Conservation (phyloP, 2,113 vertebrate species). For the Micromys minutus region DNA sequence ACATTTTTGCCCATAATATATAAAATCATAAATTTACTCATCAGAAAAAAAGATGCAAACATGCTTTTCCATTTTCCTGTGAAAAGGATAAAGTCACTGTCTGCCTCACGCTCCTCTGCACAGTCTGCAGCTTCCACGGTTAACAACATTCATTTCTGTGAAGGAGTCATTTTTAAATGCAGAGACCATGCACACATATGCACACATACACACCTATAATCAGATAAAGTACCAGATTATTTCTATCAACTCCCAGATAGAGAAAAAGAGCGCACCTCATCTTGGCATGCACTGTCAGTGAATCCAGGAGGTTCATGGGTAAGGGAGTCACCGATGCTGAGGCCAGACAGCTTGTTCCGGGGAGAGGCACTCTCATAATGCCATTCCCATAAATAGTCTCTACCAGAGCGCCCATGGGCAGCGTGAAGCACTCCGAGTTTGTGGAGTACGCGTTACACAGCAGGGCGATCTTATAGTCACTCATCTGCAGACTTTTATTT, state of each 20-base stretch:
- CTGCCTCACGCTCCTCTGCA: conserved; percentile 8
- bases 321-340: conserved; percentile 95
- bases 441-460: conserved; percentile 99
- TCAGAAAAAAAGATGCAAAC: conserved; percentile 13
- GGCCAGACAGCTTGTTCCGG: conserved; percentile 95
- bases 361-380: conserved; percentile 93
- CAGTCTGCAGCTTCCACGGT: conserved; percentile 17
- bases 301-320: conserved; percentile 99
- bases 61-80: not conserved
- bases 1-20: not conserved
- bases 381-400: conserved; percentile 99
- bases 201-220: not conserved
- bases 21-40: not conserved
- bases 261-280: conserved; percentile 91
- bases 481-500: conserved; percentile 97
- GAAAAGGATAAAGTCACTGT: not conserved
- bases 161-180: conserved; percentile 1
- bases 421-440: conserved; percentile 97
- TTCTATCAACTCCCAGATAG: conserved; percentile 4
- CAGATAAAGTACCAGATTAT: not conserved
- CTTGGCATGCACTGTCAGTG: conserved; percentile 98
- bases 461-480: conserved; percentile 98
- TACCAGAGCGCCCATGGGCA: conserved; percentile 98
- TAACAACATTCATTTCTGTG: conserved; percentile 36
- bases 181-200: not conserved